Conservation (phyloP, 2,888 invertebrate species). For the Latrodectus elegans region DNA sequence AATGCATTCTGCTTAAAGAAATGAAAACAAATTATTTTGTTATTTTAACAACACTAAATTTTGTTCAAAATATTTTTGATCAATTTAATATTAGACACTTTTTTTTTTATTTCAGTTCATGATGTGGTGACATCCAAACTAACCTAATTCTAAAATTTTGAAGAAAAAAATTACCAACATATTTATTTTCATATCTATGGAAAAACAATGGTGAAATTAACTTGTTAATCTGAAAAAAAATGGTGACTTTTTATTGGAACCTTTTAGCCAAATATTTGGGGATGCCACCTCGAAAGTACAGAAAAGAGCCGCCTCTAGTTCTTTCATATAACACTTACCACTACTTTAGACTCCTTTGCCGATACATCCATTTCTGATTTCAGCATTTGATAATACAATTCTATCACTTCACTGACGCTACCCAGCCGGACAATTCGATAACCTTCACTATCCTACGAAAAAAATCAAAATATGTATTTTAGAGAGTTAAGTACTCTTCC, state of each 20-base stretch:
- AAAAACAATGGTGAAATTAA: too few species aligned
- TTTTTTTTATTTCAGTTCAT: too few species aligned
- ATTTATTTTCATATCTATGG: too few species aligned
- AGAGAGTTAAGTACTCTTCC: background rate
- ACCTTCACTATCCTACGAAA: slow-evolving; percentile 22
- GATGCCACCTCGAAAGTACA: too few species aligned
- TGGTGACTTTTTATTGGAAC: too few species aligned
- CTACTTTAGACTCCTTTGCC: slow-evolving; percentile 25
- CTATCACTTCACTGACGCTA: slow-evolving; percentile 40
- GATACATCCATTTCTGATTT: slow-evolving; percentile 48
- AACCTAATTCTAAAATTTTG: too few species aligned
- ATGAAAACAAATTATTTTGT: background rate
- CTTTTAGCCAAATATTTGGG: too few species aligned
- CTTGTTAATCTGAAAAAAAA: too few species aligned
- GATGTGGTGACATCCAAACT: too few species aligned
- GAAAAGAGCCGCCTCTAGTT: too few species aligned
- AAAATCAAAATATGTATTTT: background rate
- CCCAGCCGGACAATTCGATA: slow-evolving; percentile 38
- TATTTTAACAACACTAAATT: background rate
- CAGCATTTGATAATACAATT: slow-evolving; percentile 47
- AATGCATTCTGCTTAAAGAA: background rate
- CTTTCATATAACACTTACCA: slow-evolving; percentile 1
- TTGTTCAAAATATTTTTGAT: background rate
- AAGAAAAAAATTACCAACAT: too few species aligned
- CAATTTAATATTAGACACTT: too few species aligned